phyloP scores from a whole-genome alignment of 2,888 invertebrate species.

The Lottia gigantea region DNA sequence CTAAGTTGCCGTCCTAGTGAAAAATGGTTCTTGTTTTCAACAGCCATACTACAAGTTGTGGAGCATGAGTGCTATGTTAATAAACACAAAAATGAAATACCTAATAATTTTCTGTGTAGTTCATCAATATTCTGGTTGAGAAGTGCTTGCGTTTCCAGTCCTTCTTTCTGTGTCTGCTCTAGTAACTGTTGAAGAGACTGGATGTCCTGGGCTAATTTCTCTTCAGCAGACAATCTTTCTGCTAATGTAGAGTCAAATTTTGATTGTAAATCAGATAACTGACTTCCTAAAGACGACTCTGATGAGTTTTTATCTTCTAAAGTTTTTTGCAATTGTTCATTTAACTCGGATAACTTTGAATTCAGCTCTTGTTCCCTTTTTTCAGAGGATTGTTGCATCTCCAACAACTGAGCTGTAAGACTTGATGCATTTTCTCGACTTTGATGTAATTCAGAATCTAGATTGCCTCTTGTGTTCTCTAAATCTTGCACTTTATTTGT shows the following conservation, averaged over 20 bases:
- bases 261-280: constrained; percentile 40
- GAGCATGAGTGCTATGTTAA: no score
- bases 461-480: constrained; percentile 47
- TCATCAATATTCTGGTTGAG: constrained; percentile 38
- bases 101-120: constrained; percentile 38
- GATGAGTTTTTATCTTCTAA: constrained; percentile 45
- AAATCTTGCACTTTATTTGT: constrained; percentile 61
- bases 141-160: constrained; percentile 38
- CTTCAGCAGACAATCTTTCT: constrained; percentile 1
- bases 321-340: constrained; percentile 39
- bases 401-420: constrained; percentile 25
- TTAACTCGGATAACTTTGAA: constrained; percentile 57
- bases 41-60: no score
- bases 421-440: constrained; percentile 28
- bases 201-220: constrained; percentile 4
- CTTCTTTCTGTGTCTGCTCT: constrained; percentile 38
- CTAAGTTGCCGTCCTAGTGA: no score
- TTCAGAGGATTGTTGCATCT: constrained; percentile 15
- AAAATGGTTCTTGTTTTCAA: no score
- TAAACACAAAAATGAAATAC: constrained; percentile 31
- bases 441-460: constrained; percentile 44
- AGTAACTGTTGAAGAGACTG: constrained; percentile 12
- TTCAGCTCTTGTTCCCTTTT: constrained; percentile 59
- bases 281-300: constrained; percentile 38
- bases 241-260: constrained; percentile 30